phyloP scores from a whole-genome alignment of 2,113 vertebrate genomes.

The Plotosus lineatus region DNA sequence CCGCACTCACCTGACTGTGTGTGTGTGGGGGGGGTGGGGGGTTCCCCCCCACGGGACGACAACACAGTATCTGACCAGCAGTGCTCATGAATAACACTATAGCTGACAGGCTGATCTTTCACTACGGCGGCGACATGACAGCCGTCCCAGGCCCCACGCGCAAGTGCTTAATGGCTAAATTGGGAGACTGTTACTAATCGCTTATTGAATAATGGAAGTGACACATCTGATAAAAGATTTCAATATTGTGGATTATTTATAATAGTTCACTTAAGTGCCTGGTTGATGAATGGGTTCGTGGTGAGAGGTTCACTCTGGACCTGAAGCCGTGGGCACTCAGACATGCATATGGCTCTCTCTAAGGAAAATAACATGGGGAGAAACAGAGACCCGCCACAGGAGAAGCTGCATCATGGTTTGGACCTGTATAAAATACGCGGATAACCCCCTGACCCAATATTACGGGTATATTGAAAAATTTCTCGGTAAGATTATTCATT shows the following conservation, averaged over 20 bases:
- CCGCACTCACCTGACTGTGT: not conserved
- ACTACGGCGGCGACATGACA: slow-evolving; percentile 64
- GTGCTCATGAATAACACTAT: slow-evolving; percentile 69
- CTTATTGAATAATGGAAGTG: slow-evolving; percentile 92
- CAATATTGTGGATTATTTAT: slow-evolving; percentile 87
- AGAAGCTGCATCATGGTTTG: not conserved
- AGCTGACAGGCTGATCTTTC: slow-evolving; percentile 74
- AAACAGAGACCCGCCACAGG: not conserved
- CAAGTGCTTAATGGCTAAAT: slow-evolving; percentile 77
- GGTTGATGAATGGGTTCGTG: slow-evolving; percentile 78
- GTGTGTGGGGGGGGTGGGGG: not conserved
- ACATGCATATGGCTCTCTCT: slow-evolving; percentile 7
- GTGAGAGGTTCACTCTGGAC: slow-evolving; percentile 55
- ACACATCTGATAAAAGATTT: slow-evolving; percentile 94
- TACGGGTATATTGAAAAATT: not conserved
- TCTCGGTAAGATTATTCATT: not conserved
- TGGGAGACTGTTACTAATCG: slow-evolving; percentile 83
- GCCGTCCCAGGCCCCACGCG: slow-evolving; percentile 53
- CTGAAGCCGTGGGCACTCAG: slow-evolving; percentile 6
- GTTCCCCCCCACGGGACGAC: too few species aligned
- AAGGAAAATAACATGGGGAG: not conserved
- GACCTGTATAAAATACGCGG: slow-evolving; percentile 8
- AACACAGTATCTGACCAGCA: slow-evolving; percentile 56
- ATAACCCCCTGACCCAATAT: not conserved
- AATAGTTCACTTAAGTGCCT: slow-evolving; percentile 85